phyloP scores from a whole-genome alignment of 2,113 vertebrate species.

The Tyrannus savana region DNA sequence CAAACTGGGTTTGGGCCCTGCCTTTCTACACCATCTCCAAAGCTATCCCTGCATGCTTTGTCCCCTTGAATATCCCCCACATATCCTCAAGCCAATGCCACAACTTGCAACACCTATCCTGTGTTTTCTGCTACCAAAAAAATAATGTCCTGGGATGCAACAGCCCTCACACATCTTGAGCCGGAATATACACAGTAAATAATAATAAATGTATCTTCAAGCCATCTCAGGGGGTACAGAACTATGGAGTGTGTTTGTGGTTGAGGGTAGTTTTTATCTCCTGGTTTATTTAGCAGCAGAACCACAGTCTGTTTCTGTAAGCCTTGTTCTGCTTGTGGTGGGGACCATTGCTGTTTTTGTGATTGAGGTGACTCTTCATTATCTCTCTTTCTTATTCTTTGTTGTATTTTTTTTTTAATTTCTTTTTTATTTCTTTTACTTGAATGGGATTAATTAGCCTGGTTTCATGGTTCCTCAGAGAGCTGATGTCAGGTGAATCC shows the following conservation, averaged over 20 bases:
- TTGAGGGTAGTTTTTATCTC: not conserved
- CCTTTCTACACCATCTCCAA: not conserved
- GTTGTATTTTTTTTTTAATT: too few relatives aligned
- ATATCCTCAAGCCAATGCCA: not conserved
- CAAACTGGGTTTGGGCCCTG: not conserved
- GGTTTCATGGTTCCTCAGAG: not conserved
- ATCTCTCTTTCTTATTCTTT: not conserved
- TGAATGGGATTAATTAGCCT: not conserved
- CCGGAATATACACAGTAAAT: not conserved
- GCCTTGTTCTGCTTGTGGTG: not conserved
- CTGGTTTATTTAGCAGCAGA: not conserved
- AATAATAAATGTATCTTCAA: not conserved
- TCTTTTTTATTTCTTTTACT: not conserved
- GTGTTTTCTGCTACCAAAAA: not conserved
- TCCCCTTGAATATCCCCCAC: not conserved
- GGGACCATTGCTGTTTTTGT: not conserved
- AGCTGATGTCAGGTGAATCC: too few relatives aligned
- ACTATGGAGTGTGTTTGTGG: not conserved
- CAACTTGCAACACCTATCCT: not conserved
- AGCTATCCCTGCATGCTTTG: not conserved
- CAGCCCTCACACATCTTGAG: rapidly evolving
- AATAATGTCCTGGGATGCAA: not conserved
- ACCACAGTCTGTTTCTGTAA: not conserved
- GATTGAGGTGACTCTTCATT: rapidly evolving
- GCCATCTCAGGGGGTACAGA: not conserved